These are phyloP conservation scores for Takifugu rubripes DNA, from an alignment of 2,797 vertebrate genomes.

Conservation along the genomic window DNA sequence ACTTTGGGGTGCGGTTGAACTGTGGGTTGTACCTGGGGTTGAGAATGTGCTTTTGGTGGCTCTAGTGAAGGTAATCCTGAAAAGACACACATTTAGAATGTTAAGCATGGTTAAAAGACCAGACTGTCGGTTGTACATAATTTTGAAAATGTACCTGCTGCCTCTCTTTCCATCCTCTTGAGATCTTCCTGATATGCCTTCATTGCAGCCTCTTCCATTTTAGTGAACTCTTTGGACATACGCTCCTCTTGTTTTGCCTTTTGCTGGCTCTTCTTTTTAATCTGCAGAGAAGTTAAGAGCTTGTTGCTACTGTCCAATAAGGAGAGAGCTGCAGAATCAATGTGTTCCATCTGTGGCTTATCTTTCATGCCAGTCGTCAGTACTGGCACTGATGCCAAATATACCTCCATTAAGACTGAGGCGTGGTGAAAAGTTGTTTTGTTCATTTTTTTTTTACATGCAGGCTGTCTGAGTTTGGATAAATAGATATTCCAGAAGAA, in stretches of 20 bases:
- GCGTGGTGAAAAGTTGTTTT: too few species aligned
- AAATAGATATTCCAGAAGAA: too few species aligned
- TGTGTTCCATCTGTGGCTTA: conserved; percentile 32
- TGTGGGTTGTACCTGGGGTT: neutral
- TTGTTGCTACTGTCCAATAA: conserved; percentile 35
- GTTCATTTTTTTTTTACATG: neutral
- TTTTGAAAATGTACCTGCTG: conserved; percentile 50
- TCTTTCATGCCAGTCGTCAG: conserved; percentile 61
- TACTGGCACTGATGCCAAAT: conserved; percentile 41
- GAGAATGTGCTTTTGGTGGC: conserved; percentile 1
- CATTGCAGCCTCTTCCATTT: conserved; percentile 93
- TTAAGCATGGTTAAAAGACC: neutral
- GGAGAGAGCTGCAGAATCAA: conserved; percentile 4
- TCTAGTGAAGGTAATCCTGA: conserved; percentile 32
- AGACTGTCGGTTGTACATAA: neutral
- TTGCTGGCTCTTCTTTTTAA: conserved; percentile 93
- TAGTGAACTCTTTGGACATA: conserved; percentile 91
- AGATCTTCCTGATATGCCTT: conserved; percentile 93
- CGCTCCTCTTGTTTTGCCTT: conserved; percentile 89
- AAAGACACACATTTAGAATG: conserved; percentile 1
- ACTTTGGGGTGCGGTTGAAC: neutral
- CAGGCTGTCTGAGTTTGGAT: too few species aligned
- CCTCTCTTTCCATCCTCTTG: conserved; percentile 84
- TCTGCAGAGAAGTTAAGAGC: conserved; percentile 70
- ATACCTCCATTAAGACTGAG: neutral